Evolutionary conservation across 2,797 vertebrate species (phyloP).

Genomic region (Leuciscus waleckii): DNA sequence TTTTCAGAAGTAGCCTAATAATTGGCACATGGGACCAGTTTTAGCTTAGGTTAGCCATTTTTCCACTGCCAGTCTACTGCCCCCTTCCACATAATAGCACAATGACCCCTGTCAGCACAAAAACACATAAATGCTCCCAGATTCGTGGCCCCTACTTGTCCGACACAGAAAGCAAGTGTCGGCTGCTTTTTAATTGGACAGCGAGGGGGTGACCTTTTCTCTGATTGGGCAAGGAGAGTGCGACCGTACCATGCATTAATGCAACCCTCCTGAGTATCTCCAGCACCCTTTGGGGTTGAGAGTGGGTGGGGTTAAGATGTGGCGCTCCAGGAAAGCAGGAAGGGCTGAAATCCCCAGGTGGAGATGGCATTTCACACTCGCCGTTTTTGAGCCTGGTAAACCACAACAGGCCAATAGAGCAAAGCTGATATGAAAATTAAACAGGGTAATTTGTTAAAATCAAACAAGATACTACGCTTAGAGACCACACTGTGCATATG

Average conservation of each 20-base stretch:
- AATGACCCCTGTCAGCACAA: constrained; percentile 48
- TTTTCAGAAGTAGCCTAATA: constrained; percentile 28
- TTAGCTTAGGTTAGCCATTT: constrained; percentile 34
- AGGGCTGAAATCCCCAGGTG: constrained; percentile 40
- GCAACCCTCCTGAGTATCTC: constrained; percentile 52
- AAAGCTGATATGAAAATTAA: constrained; percentile 62
- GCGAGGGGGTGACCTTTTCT: constrained; percentile 59
- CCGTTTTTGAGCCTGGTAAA: constrained; percentile 56
- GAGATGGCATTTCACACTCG: constrained; percentile 60
- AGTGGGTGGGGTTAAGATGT: constrained; percentile 36
- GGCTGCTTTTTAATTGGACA: constrained; percentile 62
- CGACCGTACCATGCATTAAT: constrained; percentile 59
- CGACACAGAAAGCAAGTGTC: constrained; percentile 49
- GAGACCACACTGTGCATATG: constrained; percentile 36
- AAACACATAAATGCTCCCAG: constrained; percentile 58
- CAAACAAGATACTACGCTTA: constrained; percentile 60
- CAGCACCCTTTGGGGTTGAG: constrained; percentile 48
- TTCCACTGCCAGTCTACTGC: constrained; percentile 38
- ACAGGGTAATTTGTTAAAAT: constrained; percentile 63
- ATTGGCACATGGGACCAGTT: constrained; percentile 34
- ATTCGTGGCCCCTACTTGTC: constrained; percentile 60
- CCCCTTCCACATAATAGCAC: constrained; percentile 33
- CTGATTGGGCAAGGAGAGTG: constrained; percentile 58
- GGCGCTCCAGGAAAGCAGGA: constrained; percentile 47
- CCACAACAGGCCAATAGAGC: constrained; percentile 62